Evolutionary conservation across 1,140 invertebrate genomes (phyloP), one percentile per base, ranked within the genome.

Genomic region (Ceratosolen solmsi): DNA sequence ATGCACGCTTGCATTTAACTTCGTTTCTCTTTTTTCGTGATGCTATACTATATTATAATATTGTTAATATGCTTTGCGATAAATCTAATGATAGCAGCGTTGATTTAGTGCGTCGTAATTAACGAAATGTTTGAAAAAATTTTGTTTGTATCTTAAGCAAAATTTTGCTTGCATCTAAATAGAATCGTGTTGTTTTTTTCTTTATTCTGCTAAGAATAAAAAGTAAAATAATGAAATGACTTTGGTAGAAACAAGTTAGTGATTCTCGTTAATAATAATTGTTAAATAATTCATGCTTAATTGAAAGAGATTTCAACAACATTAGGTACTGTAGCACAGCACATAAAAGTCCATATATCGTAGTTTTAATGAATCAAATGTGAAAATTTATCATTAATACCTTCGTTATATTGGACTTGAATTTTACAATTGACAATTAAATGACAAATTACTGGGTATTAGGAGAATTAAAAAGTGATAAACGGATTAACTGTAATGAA

Each of bases 1-100:
- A 90, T 89, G 88, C 80, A 72, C 78, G 88, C 88, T 89, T 88
- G 84, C 68, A 5, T 86, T 86, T 84, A 33, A 78, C 2, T 58
- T 84, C 15, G 13, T 60, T 71, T 81, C 83, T 77, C 3, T 38
- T 38, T 68, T 68, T n/a, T 7, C 15, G 25, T 38, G 20, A 56
- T 30, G 1, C 17, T 27, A 27, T 70, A 51, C 22, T 49, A 30
- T 9, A 22, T 30, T 51, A 74, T n/a, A 70, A 60, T 73, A 15
- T 75, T 75, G 17, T 27, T 49, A 60, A 72, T 51, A 51, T 54
- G 81, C 70, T 82, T 82, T 33, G 63, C 22, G 46, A 51, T 27
- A 71, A 68, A 58, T 70, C 20, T 54, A 60, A 46, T 27, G 54
- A 79, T 58, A 54, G 41, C 38, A 65, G 25, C 36, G 17, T 56